These are phyloP conservation scores for Pygoscelis antarcticus DNA, from an alignment of 2,113 vertebrate species.

Conservation along the genomic window DNA sequence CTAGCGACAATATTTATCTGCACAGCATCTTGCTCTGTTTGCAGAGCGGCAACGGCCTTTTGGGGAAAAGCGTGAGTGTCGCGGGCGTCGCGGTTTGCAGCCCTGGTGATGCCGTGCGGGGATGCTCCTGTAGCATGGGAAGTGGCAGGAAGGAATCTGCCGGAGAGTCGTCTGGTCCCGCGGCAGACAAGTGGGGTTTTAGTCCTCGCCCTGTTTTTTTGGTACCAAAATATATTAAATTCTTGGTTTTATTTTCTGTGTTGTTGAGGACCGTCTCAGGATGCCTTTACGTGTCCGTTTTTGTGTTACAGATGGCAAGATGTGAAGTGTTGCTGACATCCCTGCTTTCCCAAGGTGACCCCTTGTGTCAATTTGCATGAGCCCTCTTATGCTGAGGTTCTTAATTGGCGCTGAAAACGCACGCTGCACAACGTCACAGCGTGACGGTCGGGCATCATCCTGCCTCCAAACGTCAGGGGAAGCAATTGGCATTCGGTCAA, in stretches of 20 bases:
- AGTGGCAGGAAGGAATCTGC: not conserved
- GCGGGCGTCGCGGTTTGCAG: accelerated
- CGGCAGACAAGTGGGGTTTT: not conserved
- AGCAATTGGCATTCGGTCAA: not conserved
- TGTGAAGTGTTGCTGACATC: not conserved
- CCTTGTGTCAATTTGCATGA: not conserved
- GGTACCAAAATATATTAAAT: not conserved
- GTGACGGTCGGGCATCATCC: not conserved
- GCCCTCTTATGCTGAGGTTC: not conserved
- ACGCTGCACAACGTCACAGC: accelerated
- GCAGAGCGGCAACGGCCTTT: not conserved
- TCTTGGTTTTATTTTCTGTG: not conserved
- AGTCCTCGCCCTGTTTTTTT: accelerated
- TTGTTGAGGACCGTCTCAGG: not conserved
- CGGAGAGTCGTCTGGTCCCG: accelerated
- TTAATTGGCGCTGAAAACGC: not conserved
- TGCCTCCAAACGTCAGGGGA: not conserved
- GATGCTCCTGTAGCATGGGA: not conserved
- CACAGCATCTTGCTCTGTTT: not conserved
- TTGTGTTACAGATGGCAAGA: not conserved
- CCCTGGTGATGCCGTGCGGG: not conserved
- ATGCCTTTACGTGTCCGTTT: not conserved
- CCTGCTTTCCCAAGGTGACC: not conserved
- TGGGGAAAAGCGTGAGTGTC: accelerated
- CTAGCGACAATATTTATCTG: accelerated